Evolutionary conservation across 2,888 invertebrate genomes (phyloP).

Genomic region (Aphidoletes aphidimyza): DNA sequence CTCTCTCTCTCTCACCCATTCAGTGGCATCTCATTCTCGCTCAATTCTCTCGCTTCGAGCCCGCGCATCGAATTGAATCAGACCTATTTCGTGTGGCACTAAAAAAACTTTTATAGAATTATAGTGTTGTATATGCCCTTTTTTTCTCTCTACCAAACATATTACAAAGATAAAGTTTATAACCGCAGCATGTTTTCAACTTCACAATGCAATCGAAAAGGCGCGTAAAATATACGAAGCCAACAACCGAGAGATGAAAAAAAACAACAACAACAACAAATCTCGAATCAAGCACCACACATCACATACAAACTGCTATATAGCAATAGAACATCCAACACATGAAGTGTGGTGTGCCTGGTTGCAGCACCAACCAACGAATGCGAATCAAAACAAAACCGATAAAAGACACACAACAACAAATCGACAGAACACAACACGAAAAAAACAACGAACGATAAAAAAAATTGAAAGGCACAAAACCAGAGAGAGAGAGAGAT

Average conservation of each 20-base stretch:
- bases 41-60: neutral
- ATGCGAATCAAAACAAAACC: conserved; percentile 54
- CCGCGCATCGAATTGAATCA: neutral
- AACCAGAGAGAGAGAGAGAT: no score
- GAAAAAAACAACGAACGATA: neutral
- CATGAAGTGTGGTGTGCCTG: neutral
- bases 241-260: neutral
- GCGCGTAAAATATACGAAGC: conserved; percentile 44
- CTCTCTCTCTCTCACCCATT: no score
- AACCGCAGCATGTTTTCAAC: conserved; percentile 17
- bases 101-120: conserved; percentile 47
- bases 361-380: conserved; percentile 47
- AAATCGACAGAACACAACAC: neutral
- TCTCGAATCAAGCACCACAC: neutral
- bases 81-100: conserved; percentile 46
- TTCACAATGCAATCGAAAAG: conserved; percentile 46
- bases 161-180: conserved; percentile 47
- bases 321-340: neutral
- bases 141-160: conserved; percentile 40
- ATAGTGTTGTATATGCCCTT: conserved; percentile 41
- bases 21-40: no score
- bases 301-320: neutral
- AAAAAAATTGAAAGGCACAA: conserved; percentile 20
- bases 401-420: conserved; percentile 52
- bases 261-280: neutral